Percentiles rank a stretch among this genome's conserved stretches.
Conservation (phyloP, 2,797 vertebrate species). For the Oophaga sylvatica region DNA sequence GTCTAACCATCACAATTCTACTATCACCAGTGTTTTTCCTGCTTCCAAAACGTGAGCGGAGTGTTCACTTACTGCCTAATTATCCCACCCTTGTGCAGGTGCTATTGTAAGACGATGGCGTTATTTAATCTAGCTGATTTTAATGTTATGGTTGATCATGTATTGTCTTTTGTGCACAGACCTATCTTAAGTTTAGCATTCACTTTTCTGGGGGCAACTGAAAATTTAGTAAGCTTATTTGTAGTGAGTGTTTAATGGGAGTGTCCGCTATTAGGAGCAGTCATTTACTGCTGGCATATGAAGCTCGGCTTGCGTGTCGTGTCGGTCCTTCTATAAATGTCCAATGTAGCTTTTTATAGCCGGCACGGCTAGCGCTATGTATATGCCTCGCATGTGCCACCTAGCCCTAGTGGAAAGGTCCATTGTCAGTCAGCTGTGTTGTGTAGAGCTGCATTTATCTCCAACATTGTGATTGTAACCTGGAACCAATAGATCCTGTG, state of each 20-base stretch:
- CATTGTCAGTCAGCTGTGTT: not conserved
- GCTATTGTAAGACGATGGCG: too few relatives aligned
- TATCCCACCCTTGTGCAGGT: too few relatives aligned
- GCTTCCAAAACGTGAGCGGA: too few relatives aligned
- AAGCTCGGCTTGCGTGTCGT: not conserved
- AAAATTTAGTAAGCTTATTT: too few relatives aligned
- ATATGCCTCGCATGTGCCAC: not conserved
- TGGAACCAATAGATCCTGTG: constrained; percentile 24
- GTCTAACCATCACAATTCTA: too few relatives aligned
- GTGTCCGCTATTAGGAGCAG: not conserved
- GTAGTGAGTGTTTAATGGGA: not conserved
- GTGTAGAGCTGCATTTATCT: constrained; percentile 1
- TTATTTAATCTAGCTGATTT: too few relatives aligned
- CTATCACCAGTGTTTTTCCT: too few relatives aligned
- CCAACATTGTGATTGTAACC: constrained; percentile 6
- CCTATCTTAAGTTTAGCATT: too few relatives aligned
- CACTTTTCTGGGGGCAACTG: too few relatives aligned
- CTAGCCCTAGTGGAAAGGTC: constrained; percentile 9
- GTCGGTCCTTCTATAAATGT: not conserved
- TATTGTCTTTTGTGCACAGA: too few relatives aligned
- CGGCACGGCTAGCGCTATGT: constrained; percentile 17
- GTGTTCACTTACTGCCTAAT: too few relatives aligned
- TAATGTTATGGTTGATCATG: too few relatives aligned
- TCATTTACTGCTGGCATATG: not conserved
- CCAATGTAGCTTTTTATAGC: constrained; percentile 44